Evolutionary conservation across 1,140 invertebrate genomes (phyloP).

Genomic region (Adelges cooleyi): DNA sequence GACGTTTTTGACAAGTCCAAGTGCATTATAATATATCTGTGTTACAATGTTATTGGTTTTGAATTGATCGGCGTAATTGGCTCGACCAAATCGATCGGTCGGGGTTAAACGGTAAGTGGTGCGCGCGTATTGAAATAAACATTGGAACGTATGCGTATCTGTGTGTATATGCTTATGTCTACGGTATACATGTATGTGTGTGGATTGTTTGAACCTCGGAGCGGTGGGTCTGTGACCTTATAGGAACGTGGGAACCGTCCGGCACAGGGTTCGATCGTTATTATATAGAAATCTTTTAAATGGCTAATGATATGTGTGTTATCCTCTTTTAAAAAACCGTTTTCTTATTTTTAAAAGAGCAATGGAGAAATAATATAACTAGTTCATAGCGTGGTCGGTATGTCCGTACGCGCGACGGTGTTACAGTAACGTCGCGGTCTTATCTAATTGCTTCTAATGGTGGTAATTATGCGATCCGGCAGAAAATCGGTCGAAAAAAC

Average conservation of each 20-base stretch:
- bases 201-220: background rate
- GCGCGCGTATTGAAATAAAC: no score
- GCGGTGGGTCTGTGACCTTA: conserved; percentile 28
- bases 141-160: no score
- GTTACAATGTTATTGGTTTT: no score
- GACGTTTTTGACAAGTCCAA: no score
- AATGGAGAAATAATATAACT: conserved; percentile 8
- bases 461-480: conserved; percentile 15
- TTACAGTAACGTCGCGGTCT: background rate
- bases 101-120: no score
- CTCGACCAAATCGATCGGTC: no score
- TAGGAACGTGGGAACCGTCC: conserved; percentile 27
- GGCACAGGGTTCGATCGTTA: conserved; percentile 21
- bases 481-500: conserved; percentile 6
- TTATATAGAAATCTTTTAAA: conserved; percentile 29
- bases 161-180: no score
- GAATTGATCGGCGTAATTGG: no score
- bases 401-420: conserved; percentile 9
- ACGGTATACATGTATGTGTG: no score
- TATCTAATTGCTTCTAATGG: conserved; percentile 20
- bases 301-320: conserved; percentile 27
- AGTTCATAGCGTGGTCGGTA: conserved; percentile 22
- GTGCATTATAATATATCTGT: no score
- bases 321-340: conserved; percentile 24
- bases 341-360: conserved; percentile 27